These are phyloP conservation scores for Lepidochitona cinerea DNA, from an alignment of 2,888 invertebrate genomes.

Conservation along the genomic window DNA sequence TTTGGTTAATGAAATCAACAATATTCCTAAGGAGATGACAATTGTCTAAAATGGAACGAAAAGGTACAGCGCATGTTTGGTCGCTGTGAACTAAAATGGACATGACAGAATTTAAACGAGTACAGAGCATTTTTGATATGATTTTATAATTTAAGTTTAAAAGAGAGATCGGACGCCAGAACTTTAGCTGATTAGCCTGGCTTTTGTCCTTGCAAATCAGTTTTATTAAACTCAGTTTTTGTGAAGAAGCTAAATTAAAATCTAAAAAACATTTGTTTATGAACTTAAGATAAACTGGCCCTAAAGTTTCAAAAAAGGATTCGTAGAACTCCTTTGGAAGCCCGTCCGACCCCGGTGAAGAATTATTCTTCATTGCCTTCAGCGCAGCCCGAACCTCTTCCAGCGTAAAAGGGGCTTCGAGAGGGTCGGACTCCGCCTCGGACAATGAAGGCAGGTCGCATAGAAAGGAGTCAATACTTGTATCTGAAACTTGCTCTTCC, in stretches of 20 bases:
- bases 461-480: not conserved
- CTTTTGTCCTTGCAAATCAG: constrained; percentile 34
- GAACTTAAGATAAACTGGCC: not conserved
- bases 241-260: not conserved
- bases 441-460: constrained; percentile 1
- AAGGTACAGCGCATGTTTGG: constrained; percentile 40
- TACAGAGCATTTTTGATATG: constrained; percentile 33
- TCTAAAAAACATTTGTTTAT: not conserved
- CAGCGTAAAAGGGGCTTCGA: not conserved
- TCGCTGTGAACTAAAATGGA: constrained; percentile 23
- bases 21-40: constrained; percentile 33
- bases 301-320: constrained; percentile 6
- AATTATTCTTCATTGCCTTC: not conserved
- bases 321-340: constrained; percentile 12
- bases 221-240: constrained; percentile 8
- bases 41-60: constrained; percentile 41
- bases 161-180: constrained; percentile 38
- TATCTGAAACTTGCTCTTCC: not conserved
- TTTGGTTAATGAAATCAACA: constrained; percentile 34
- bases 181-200: constrained; percentile 27
- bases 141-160: constrained; percentile 42
- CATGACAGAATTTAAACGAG: constrained; percentile 28
- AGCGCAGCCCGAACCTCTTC: constrained; percentile 1
- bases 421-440: not conserved
- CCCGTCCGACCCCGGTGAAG: constrained; percentile 11